A percentile compares a stretch with the other conserved stretches of the same genome.
Evolutionary conservation across 1,140 invertebrate species (phyloP).

Genomic region (Calephelis nemesis): DNA sequence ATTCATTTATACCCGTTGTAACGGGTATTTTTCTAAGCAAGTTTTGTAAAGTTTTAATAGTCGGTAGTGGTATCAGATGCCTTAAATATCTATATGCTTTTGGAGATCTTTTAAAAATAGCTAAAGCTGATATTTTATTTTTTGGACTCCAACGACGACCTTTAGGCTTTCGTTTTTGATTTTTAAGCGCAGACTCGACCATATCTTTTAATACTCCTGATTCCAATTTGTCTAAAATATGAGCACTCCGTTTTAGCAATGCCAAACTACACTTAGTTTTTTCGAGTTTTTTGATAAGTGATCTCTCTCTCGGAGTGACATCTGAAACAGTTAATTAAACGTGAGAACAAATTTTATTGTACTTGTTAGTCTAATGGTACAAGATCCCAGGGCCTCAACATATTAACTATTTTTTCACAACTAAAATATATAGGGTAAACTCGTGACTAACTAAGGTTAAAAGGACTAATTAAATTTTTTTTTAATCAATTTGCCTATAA

Average conservation of each 20-base stretch:
- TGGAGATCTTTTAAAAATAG: background rate
- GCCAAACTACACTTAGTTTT: background rate
- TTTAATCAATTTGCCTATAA: no score
- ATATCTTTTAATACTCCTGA: background rate
- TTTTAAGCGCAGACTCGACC: background rate
- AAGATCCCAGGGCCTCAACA: no score
- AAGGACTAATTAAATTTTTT: no score
- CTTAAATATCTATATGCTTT: constrained; percentile 1
- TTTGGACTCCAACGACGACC: background rate
- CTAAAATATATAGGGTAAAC: no score
- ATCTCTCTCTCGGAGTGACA: no score
- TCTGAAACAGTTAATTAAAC: no score
- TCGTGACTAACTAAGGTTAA: no score
- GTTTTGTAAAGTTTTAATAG: background rate
- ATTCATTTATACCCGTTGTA: background rate
- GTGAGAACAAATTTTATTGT: no score
- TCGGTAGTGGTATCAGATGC: background rate
- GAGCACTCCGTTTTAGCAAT: background rate
- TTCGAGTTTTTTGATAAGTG: background rate
- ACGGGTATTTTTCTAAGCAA: background rate
- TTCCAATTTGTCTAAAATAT: background rate
- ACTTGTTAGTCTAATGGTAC: no score
- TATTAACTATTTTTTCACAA: no score
- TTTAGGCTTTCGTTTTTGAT: background rate
- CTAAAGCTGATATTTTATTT: background rate